Percentiles rank a stretch among this genome's conserved stretches.
These are phyloP conservation scores for Nymphicus hollandicus DNA, from an alignment of 2,113 vertebrate species.

Conservation along the genomic window DNA sequence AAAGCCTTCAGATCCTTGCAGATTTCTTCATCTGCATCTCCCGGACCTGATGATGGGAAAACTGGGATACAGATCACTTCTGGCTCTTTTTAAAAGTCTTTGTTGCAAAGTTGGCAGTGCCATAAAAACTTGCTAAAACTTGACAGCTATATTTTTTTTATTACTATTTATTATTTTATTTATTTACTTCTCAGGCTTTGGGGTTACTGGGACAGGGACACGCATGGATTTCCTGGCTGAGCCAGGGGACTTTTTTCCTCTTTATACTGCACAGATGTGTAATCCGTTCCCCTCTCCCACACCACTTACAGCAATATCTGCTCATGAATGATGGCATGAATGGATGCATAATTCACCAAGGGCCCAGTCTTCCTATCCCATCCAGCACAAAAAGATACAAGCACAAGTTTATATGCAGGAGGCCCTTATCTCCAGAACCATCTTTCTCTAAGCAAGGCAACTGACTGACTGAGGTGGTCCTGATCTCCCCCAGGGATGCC, in stretches of 20 bases:
- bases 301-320: background rate
- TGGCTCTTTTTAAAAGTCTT: background rate
- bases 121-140: background rate
- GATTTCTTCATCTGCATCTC: background rate
- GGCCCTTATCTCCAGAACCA: background rate
- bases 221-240: background rate
- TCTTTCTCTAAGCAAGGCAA: background rate
- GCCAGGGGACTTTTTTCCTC: background rate
- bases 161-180: background rate
- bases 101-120: background rate
- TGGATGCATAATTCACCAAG: background rate
- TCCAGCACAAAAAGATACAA: background rate
- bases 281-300: background rate
- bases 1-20: background rate
- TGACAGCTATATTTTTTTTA: background rate
- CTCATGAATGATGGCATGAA: background rate
- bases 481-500: background rate
- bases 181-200: background rate
- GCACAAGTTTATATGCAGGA: background rate
- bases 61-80: background rate
- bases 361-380: background rate
- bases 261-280: background rate
- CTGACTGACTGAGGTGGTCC: background rate
- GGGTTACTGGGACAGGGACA: background rate
- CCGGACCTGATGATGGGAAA: background rate